A percentile compares a stretch with the other conserved stretches of the same genome.
Conservation (phyloP, 2,888 invertebrate species). For the Erynnis tages region DNA sequence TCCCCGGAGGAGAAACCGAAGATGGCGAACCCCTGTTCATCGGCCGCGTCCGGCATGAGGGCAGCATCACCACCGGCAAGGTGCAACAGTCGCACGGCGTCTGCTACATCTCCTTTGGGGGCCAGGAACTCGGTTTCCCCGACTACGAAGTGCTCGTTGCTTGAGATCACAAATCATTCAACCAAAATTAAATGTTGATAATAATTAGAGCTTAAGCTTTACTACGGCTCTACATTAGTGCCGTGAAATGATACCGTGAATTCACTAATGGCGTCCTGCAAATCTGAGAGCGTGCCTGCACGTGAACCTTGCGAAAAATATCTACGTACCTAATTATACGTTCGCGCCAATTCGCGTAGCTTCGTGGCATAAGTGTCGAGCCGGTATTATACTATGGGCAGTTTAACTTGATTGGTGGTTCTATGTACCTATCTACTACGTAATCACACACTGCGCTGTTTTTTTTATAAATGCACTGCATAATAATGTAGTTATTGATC, state of each 20-base stretch:
- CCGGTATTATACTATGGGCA: too few species aligned
- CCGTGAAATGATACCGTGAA: too few species aligned
- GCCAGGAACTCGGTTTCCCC: slow-evolving; percentile 89
- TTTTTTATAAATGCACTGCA: slow-evolving; percentile 41
- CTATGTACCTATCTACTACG: too few species aligned
- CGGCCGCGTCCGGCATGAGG: slow-evolving; percentile 89
- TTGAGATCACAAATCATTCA: slow-evolving; percentile 39
- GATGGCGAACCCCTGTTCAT: slow-evolving; percentile 90
- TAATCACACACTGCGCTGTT: too few species aligned
- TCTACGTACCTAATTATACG: too few species aligned
- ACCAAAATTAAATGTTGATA: slow-evolving; percentile 1
- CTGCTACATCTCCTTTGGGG: slow-evolving; percentile 91
- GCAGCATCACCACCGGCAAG: slow-evolving; percentile 89
- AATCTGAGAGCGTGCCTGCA: too few species aligned
- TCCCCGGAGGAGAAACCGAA: slow-evolving; percentile 87
- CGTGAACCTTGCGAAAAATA: too few species aligned
- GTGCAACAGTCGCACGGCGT: slow-evolving; percentile 91
- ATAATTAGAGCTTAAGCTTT: slow-evolving; percentile 12
- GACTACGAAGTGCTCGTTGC: slow-evolving; percentile 89
- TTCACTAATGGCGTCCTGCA: too few species aligned
- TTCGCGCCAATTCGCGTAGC: too few species aligned
- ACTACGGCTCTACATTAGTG: not conserved
- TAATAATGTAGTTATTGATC: slow-evolving; percentile 37
- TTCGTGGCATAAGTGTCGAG: too few species aligned
- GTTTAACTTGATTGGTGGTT: too few species aligned